Base-by-base conservation (phyloP, 2,888 invertebrate genomes). In the Hemicrepidius hirtus region DNA sequence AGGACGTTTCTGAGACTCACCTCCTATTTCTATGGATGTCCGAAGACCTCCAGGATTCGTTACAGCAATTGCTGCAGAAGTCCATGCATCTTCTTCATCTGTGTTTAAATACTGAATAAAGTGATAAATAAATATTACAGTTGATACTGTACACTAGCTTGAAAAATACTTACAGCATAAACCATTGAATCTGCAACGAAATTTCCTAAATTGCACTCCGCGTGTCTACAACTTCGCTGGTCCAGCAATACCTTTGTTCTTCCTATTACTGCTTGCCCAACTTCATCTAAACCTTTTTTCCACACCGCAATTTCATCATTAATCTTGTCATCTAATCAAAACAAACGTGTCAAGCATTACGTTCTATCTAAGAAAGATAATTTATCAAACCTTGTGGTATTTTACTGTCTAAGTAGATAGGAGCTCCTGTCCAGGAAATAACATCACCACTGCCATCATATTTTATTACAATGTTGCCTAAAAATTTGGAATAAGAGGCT, bases 141-240 rank as follows among this genome's bases (percentile, higher is more conserved):
- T n/a, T n/a, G n/a, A n/a, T n/a, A n/a, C n/a, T n/a, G n/a, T n/a
- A n/a, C n/a, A n/a, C n/a, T n/a, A n/a, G n/a, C n/a, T n/a, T n/a
- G n/a, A n/a, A 24, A 18, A 1, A 20, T 18, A 13, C 67, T 72
- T 72, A 72, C 72, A 16, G 72, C 67, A 80, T 92, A 87, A 74
- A 94, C 87, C 86, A 92, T 91, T 0, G 94, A 91, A 76, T 95
- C 94, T 35, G 93, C 89, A 62, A 94, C 88, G 24, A 94, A 90
- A 82, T 91, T 92, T 24, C 94, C 95, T 57, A 95, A 85, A 80
- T 92, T 93, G 80, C 95, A 95, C 84, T 95, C 95, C 0, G 80
- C 81, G 9, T 86, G 85, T 0, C 89, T 82, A 78, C 94, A 94
- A 0, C 83, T 80, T 0, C 84, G 84, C 40, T 87, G 88, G 0